Conservation (phyloP, 2,113 vertebrate genomes). For the Miniopterus natalensis region DNA sequence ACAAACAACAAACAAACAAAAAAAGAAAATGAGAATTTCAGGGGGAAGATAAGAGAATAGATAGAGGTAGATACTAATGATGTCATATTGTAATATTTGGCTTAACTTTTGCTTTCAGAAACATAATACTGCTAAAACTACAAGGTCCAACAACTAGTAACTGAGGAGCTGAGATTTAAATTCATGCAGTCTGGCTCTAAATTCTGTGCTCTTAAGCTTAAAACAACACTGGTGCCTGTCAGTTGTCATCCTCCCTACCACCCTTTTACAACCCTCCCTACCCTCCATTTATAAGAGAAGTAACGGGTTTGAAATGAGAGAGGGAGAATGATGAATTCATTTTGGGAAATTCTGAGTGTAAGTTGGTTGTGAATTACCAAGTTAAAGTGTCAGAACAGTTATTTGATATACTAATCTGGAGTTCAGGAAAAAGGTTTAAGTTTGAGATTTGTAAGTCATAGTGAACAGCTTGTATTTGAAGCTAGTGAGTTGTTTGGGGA, state of each 20-base stretch:
- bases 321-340: not conserved
- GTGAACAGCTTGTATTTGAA: not conserved
- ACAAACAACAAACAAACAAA: no score
- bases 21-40: not conserved
- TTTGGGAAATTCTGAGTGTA: not conserved
- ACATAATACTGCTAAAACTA: not conserved
- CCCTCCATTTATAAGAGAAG: not conserved
- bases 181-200: not conserved
- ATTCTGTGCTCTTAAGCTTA: not conserved
- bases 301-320: not conserved
- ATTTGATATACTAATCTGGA: not conserved
- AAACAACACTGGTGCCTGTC: not conserved
- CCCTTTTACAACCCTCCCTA: not conserved
- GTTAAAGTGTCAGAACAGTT: not conserved
- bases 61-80: not conserved
- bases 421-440: not conserved
- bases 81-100: not conserved
- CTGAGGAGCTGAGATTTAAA: not conserved
- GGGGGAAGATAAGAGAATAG: not conserved
- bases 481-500: not conserved
- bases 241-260: not conserved
- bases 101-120: conserved; percentile 32
- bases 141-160: not conserved
- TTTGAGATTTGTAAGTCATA: conserved; percentile 21
- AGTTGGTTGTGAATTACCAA: not conserved